Evolutionary conservation across 92 coral and sea anemone genomes (phyloP).

Genomic region (Epizoanthus rinbou): DNA sequence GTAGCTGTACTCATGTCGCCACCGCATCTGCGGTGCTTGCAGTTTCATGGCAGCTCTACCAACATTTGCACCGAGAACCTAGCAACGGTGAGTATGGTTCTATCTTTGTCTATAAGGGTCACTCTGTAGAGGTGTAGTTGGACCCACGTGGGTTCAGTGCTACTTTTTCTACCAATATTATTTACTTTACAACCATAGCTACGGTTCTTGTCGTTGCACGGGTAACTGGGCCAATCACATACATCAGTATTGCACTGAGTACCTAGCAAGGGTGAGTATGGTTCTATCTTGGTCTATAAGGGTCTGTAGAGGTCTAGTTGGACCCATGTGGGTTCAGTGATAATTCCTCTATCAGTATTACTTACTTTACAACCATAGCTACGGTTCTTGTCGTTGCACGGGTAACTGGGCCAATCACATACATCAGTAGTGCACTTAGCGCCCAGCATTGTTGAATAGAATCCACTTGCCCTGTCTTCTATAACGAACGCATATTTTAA

Average conservation of each 20-base stretch:
- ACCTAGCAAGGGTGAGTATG: too few relatives aligned
- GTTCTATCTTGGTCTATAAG: neutral
- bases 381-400: constrained; percentile 12
- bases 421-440: neutral
- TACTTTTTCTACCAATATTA: neutral
- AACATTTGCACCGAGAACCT: too few relatives aligned
- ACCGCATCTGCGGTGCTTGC: too few relatives aligned
- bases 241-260: neutral
- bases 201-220: constrained; percentile 12
- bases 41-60: too few relatives aligned
- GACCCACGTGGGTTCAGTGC: neutral
- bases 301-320: neutral
- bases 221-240: constrained; percentile 23
- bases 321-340: neutral
- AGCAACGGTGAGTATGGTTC: too few relatives aligned
- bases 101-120: neutral
- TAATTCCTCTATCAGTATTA: neutral
- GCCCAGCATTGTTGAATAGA: constrained; percentile 22
- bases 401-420: constrained; percentile 23
- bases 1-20: too few relatives aligned
- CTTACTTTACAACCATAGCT: constrained; percentile 36
- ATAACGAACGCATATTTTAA: neutral
- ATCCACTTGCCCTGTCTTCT: constrained; percentile 4
- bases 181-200: constrained; percentile 36
- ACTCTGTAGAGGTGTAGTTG: neutral